A percentile compares a stretch with the other conserved stretches of the same genome.
These are phyloP conservation scores for Plebejus argus DNA, from an alignment of 2,888 invertebrate genomes.

Conservation along the genomic window DNA sequence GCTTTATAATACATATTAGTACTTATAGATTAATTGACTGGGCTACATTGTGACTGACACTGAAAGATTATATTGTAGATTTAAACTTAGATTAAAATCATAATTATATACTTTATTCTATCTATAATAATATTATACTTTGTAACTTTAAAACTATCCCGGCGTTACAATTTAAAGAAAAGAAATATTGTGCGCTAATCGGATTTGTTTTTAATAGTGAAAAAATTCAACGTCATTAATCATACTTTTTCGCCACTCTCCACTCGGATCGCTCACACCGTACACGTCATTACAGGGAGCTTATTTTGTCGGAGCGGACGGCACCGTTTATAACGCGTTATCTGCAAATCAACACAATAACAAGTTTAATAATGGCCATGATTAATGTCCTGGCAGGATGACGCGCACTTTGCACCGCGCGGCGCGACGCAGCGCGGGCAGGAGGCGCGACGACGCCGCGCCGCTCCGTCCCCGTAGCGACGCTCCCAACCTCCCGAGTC, in stretches of 20 bases:
- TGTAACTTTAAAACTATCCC: not conserved
- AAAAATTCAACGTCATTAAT: constrained; percentile 61
- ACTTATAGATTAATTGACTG: no score
- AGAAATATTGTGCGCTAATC: constrained; percentile 47
- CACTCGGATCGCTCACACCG: constrained; percentile 55
- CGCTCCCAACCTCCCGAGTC: constrained; percentile 32
- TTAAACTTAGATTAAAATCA: not conserved
- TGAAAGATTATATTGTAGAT: no score
- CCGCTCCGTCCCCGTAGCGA: constrained; percentile 38
- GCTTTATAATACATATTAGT: no score
- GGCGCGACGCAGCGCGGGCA: constrained; percentile 55
- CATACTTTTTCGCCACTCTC: constrained; percentile 62
- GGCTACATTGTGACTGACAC: no score
- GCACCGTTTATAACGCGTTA: constrained; percentile 79
- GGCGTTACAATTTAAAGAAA: constrained; percentile 17
- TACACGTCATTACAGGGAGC: constrained; percentile 77
- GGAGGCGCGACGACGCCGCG: constrained; percentile 25
- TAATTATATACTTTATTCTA: not conserved
- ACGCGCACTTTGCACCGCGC: constrained; percentile 71
- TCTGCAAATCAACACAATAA: constrained; percentile 80
- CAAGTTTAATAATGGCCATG: constrained; percentile 78
- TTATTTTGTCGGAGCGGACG: constrained; percentile 76
- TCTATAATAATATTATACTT: no score
- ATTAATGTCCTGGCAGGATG: constrained; percentile 79
- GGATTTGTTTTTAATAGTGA: constrained; percentile 54